Evolutionary conservation across 2,797 vertebrate genomes (phyloP).

Genomic region (Pelodytes ibericus): DNA sequence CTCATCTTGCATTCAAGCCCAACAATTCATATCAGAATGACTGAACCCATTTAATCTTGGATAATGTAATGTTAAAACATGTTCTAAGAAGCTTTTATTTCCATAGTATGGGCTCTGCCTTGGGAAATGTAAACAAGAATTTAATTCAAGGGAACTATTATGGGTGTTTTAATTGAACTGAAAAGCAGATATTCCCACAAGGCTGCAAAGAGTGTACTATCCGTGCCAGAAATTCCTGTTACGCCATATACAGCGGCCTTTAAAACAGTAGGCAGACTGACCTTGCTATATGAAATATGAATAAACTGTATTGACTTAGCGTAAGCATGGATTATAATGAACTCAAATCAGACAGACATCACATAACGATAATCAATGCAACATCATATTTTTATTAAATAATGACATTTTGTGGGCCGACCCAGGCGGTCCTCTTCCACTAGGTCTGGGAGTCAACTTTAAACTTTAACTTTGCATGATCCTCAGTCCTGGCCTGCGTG

Average conservation of each 20-base stretch:
- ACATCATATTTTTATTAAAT: too few species aligned
- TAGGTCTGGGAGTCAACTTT: too few species aligned
- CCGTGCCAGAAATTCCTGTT: background rate
- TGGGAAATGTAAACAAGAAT: conserved; percentile 42
- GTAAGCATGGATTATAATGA: background rate
- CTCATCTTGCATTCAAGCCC: conserved; percentile 25
- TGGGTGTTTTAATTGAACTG: conserved; percentile 23
- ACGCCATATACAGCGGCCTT: background rate
- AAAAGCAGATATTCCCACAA: conserved; percentile 29
- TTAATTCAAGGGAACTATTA: conserved; percentile 32
- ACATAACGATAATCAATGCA: too few species aligned
- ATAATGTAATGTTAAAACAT: conserved; percentile 44
- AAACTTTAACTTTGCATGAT: too few species aligned
- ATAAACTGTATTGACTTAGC: background rate
- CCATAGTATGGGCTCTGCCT: conserved; percentile 23
- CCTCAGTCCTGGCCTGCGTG: too few species aligned
- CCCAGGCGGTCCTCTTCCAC: too few species aligned
- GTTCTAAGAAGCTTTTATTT: conserved; percentile 21
- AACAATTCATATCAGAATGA: conserved; percentile 23
- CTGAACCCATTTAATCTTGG: conserved; percentile 37
- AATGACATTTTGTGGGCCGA: too few species aligned
- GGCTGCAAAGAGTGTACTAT: background rate
- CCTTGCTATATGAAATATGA: background rate
- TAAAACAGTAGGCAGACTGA: background rate
- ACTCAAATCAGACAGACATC: too few species aligned